Conservation (phyloP, 2,888 invertebrate species). For the Syrista parreyssii region DNA sequence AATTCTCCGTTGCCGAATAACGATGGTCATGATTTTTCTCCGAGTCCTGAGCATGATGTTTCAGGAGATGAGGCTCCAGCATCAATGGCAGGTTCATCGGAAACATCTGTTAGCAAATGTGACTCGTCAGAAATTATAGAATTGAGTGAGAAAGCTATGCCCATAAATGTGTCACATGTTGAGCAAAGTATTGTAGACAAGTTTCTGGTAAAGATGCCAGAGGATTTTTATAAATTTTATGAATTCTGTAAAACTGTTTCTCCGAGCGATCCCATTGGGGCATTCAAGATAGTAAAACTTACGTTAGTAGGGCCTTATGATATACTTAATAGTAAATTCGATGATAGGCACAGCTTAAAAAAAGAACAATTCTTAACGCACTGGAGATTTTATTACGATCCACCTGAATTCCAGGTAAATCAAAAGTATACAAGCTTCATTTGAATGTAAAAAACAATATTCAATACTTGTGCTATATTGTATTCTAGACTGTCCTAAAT, state of each 20-base stretch:
- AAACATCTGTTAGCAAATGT: not conserved
- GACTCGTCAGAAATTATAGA: not conserved
- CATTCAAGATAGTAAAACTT: constrained; percentile 76
- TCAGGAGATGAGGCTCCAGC: not conserved
- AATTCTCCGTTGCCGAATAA: too few relatives aligned
- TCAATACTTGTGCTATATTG: not conserved
- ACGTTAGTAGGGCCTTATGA: constrained; percentile 90
- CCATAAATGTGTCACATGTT: constrained; percentile 61
- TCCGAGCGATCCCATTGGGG: constrained; percentile 71
- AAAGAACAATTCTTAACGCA: constrained; percentile 79
- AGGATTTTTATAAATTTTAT: constrained; percentile 90
- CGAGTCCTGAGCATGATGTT: not conserved
- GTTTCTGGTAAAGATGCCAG: constrained; percentile 87
- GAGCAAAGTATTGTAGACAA: constrained; percentile 75
- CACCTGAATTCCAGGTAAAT: constrained; percentile 89
- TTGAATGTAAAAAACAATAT: constrained; percentile 7
- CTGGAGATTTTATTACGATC: constrained; percentile 94
- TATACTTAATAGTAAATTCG: constrained; percentile 76
- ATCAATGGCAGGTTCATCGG: not conserved
- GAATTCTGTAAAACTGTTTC: constrained; percentile 75
- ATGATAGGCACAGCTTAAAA: constrained; percentile 66
- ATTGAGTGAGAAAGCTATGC: not conserved
- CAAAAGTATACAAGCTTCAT: not conserved
- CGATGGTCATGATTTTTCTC: not conserved
- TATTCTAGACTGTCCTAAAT: constrained; percentile 76